Evolutionary conservation across 2,888 invertebrate species (phyloP), one percentile per base, ranked within the genome.

Genomic region (Polymixis flavicincta): DNA sequence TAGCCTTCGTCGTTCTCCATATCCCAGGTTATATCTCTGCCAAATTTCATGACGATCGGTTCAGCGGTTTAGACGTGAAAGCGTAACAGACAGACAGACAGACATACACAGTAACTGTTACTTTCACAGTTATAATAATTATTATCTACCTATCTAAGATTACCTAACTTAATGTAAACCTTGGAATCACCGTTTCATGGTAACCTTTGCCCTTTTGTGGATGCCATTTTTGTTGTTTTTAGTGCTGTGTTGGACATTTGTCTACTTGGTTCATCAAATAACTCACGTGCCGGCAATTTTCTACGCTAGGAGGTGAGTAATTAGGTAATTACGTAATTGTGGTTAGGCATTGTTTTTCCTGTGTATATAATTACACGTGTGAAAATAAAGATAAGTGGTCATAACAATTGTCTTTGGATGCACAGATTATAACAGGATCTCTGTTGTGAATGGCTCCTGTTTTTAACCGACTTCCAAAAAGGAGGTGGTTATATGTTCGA

Each of bases 271-370:
- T 32, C 13, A 22, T 59, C 13, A 55, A n/a, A 32, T 55, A 55
- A 60, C 37, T 54, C 54, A 66, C 6, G 17, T 32, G 28, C 48
- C 9, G 9, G 55, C 25, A 71, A 80, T 75, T 52, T 70, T 59
- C 22, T 52, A 32, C 32, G 42, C 48, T 61, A 74, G 70, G 69
- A 72, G 74, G 71, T 71, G 60, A 76, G 48, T 68, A 64, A 76
- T 84, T 71, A 84, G 60, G 57, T 82, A 84, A 75, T 69, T 69
- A 57, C 37, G 9, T 71, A 22, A 64, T 76, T 70, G 63, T 78
- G 64, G 28, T 61, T 64, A 67, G 55, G 55, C 45, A 52, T 60
- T 81, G 70, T 71, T 75, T 80, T 84, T 75, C 83, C 84, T 80
- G 76, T 71, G 22, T 73, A 22, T 17, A 28, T 73, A 66, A 80